Evolutionary conservation across 2,888 invertebrate species (phyloP), one percentile per base, ranked within the genome.

Genomic region (Eilema caniola): DNA sequence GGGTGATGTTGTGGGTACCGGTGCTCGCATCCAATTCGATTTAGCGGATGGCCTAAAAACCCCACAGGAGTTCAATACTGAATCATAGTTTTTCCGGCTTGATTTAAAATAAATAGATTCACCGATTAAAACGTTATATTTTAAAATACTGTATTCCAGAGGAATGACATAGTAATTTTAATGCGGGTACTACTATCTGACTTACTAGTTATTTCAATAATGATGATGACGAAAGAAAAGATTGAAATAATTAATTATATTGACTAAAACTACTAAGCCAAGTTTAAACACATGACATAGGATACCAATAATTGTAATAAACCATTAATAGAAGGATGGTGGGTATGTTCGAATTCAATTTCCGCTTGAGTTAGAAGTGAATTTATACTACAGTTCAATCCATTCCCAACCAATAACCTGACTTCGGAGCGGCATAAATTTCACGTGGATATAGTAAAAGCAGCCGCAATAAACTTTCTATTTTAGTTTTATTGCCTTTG

Each of bases 391-490:
- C 78, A 83, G 80, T 82, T 82, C 83, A 82, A 82, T 83, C 80
- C 78, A 79, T 81, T 83, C 69, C 75, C 78, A 70, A 75, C 83
- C 83, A 82, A 83, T 85, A 86, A 83, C 79, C 75, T 77, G 72
- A 74, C 71, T 83, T 79, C 71, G 76, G 73, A 74, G 75, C 75
- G 72, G 76, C 81, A 86, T 86, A 86, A 85, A 87, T 86, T 83
- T 82, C 75, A 79, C 75, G 82, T 72, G 83, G 80, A 86, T 84
- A 83, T 84, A 83, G 85, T 80, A 82, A 85, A 87, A 84, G 82
- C 80, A 82, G 80, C 77, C 79, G 79, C 85, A 81, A 85, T 86
- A 87, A 88, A 88, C 85, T 86, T 87, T 85, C 86, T 85, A 87
- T 87, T 88, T 87, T 83, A 86, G 85, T 88, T 88, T 88, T 88